These are phyloP conservation scores for Erythrocercus mccallii DNA, from an alignment of 2,113 vertebrate species.

Conservation along the genomic window DNA sequence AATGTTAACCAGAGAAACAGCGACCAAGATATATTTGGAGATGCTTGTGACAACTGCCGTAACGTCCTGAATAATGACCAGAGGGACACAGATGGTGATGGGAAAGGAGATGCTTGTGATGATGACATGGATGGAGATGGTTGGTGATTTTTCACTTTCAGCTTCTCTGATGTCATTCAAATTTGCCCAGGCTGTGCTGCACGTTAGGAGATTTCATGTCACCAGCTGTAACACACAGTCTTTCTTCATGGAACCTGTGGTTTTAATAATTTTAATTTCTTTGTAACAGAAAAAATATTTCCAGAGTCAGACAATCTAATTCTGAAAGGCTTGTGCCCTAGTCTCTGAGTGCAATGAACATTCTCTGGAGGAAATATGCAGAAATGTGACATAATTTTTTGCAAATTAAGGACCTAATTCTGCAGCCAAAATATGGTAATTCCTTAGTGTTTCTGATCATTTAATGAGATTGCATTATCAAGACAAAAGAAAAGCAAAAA, in stretches of 20 bases:
- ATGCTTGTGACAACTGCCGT: slow-evolving; percentile 94
- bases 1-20: slow-evolving; percentile 93
- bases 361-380: neutral
- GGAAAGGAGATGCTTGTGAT: slow-evolving; percentile 92
- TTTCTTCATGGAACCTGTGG: neutral
- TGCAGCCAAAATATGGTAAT: neutral
- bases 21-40: slow-evolving; percentile 89
- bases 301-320: neutral
- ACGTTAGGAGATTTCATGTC: neutral
- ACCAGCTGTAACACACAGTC: neutral
- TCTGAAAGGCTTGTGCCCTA: neutral
- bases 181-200: neutral
- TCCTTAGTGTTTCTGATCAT: neutral
- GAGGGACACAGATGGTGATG: slow-evolving; percentile 89
- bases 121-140: slow-evolving; percentile 97
- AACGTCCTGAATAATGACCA: slow-evolving; percentile 87
- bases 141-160: slow-evolving; percentile 50
- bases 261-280: neutral
- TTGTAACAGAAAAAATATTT: neutral
- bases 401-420: neutral
- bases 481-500: neutral
- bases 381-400: neutral
- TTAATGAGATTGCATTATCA: neutral
- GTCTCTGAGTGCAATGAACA: neutral
- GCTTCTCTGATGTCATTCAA: neutral